These are phyloP conservation scores for Benthosema pterotum DNA, from an alignment of 2,797 vertebrate species.

Conservation along the genomic window DNA sequence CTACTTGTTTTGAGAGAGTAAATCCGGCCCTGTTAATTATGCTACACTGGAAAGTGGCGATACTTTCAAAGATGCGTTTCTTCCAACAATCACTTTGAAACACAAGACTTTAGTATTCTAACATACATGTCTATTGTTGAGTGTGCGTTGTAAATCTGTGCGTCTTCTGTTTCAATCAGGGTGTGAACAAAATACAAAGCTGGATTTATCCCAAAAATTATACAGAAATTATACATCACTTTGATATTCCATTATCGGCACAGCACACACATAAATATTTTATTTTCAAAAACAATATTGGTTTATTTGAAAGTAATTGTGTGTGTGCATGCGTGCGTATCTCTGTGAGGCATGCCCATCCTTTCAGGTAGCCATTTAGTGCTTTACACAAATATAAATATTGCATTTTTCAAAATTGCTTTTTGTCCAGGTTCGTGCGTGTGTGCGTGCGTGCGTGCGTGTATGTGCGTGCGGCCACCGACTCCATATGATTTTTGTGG, in stretches of 20 bases:
- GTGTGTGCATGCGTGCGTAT: constrained; percentile 2
- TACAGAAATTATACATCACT: neutral
- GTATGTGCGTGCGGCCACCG: neutral
- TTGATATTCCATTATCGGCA: neutral
- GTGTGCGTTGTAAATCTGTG: neutral
- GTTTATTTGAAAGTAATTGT: neutral
- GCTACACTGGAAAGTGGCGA: no score
- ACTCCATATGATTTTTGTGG: no score
- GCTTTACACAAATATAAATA: constrained; percentile 29
- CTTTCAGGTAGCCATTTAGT: constrained; percentile 22
- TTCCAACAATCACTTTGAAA: no score
- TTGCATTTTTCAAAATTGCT: constrained; percentile 35
- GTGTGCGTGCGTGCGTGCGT: neutral
- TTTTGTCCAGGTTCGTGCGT: constrained; percentile 2
- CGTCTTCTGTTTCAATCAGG: no score
- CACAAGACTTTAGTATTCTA: no score
- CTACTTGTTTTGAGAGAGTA: no score
- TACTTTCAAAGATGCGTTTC: no score
- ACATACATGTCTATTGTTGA: neutral
- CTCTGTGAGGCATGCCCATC: constrained; percentile 5
- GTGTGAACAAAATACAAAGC: constrained; percentile 30
- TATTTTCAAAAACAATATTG: neutral
- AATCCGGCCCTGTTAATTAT: no score
- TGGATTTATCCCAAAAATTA: constrained; percentile 36
- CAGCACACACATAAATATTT: neutral